These are phyloP conservation scores for Sesia apiformis DNA, from an alignment of 2,888 invertebrate species.

Conservation along the genomic window DNA sequence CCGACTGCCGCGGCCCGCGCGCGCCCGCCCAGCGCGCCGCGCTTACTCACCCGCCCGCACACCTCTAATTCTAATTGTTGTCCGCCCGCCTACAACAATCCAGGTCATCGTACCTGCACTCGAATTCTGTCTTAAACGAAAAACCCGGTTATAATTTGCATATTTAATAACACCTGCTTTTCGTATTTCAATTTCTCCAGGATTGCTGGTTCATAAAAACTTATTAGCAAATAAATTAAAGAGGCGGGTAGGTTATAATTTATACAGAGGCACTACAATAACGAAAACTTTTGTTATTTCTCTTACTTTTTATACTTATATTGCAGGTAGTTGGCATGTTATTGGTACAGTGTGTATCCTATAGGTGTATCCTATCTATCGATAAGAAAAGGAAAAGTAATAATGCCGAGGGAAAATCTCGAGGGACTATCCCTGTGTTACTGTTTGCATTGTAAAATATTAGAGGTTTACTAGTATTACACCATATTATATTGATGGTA, in stretches of 20 bases:
- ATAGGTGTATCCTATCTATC: neutral
- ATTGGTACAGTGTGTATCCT: no score
- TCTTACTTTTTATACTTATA: no score
- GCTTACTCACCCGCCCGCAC: conserved; percentile 25
- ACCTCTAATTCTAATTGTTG: conserved; percentile 62
- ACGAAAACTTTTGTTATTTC: no score
- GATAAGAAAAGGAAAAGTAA: conserved; percentile 24
- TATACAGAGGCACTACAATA: no score
- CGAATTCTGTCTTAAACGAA: conserved; percentile 39
- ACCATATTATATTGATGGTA: no score
- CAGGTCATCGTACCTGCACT: conserved; percentile 66
- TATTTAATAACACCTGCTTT: conserved; percentile 35
- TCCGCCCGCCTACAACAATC: conserved; percentile 57
- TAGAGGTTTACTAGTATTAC: no score
- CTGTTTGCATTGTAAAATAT: conserved; percentile 21
- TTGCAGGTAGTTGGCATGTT: no score
- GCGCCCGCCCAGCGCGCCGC: neutral
- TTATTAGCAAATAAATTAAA: conserved; percentile 21
- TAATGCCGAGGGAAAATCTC: conserved; percentile 30
- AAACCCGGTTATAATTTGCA: conserved; percentile 44
- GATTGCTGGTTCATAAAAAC: conserved; percentile 50
- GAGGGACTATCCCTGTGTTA: conserved; percentile 22
- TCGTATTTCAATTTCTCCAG: conserved; percentile 35
- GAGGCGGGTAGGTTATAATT: neutral
- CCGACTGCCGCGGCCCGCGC: conserved; percentile 2